Conservation (phyloP, 2,888 invertebrate genomes). For the Athalia circularis region DNA sequence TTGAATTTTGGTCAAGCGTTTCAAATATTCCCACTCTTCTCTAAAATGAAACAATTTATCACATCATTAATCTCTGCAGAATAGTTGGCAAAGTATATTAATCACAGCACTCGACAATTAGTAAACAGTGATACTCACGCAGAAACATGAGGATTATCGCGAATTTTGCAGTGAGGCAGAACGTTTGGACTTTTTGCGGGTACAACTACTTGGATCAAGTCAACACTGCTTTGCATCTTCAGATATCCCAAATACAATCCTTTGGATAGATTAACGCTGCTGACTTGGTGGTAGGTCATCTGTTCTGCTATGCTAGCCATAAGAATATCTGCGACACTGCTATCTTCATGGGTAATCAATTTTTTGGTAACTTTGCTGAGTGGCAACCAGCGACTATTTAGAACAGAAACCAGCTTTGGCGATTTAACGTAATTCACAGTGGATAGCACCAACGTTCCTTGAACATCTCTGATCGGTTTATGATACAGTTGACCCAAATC, state of each 20-base stretch:
- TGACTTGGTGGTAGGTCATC: conserved; percentile 85
- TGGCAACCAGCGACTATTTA: conserved; percentile 95
- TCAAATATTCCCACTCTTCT: conserved; percentile 97
- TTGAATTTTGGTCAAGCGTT: conserved; percentile 72
- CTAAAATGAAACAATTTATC: conserved; percentile 75
- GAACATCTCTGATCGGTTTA: conserved; percentile 90
- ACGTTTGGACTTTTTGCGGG: conserved; percentile 95
- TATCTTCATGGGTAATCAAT: conserved; percentile 83
- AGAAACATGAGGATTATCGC: conserved; percentile 97
- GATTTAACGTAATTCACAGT: conserved; percentile 89
- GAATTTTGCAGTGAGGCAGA: conserved; percentile 93
- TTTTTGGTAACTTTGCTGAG: conserved; percentile 90
- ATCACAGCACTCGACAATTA: background rate
- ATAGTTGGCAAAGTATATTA: background rate
- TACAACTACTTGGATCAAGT: conserved; percentile 94
- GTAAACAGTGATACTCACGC: conserved; percentile 79
- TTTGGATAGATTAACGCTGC: conserved; percentile 86
- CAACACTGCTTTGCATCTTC: conserved; percentile 97
- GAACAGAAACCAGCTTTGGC: conserved; percentile 89
- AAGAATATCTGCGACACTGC: conserved; percentile 87
- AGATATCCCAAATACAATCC: conserved; percentile 97
- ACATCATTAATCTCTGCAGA: no score
- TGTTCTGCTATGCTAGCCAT: conserved; percentile 92
- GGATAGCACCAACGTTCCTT: conserved; percentile 93
- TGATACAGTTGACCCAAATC: conserved; percentile 97